Base-by-base conservation (phyloP, 2,888 invertebrate species). In the Electrophaes corylata region DNA sequence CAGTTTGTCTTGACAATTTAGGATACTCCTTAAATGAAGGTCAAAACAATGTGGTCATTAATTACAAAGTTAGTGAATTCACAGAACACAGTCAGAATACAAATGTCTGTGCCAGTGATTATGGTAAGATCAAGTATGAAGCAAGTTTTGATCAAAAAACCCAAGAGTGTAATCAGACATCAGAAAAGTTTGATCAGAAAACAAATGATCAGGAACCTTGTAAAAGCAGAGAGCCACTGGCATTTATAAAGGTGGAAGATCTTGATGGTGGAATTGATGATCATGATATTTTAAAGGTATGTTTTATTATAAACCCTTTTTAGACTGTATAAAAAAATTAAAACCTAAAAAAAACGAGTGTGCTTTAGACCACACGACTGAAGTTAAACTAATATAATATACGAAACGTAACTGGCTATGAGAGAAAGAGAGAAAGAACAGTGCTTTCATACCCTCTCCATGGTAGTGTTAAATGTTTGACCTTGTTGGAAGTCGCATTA, bases 161-260 rank as follows among this genome's bases (percentile, higher is more conserved):
- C 3, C 26, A 19, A 6, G 4, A 19, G 41, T 1, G 18, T 35
- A 11, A 39, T 20, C 6, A 53, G 20, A 16, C 11, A 29, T 18
- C 14, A 23, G 11, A n/a, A n/a, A n/a, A 14, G 0, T 4, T 31
- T 33, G 44, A 52, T 44, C 35, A 48, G 14, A 43, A 37, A 47
- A 11, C 20, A 14, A 41, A 37, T 44, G 20, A 52, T 50, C 41
- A 43, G 19, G 39, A 55, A 46, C 20, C 4, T 2, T 10, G 10
- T 3, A 10, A 4, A 18, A n/a, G 2, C 0, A 47, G 31, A 19
- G 43, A 55, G 16, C 60, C 60, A 1, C 12, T 60, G 3, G 51
- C 55, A 14, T 60, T 60, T 20, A 33, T 60, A 8, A 60, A 55
- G 18, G 37, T 60, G 4, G 60, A 60, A 39, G 39, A 49, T 12